phyloP scores from a whole-genome alignment of 2,113 vertebrate genomes.

The Astur gentilis region DNA sequence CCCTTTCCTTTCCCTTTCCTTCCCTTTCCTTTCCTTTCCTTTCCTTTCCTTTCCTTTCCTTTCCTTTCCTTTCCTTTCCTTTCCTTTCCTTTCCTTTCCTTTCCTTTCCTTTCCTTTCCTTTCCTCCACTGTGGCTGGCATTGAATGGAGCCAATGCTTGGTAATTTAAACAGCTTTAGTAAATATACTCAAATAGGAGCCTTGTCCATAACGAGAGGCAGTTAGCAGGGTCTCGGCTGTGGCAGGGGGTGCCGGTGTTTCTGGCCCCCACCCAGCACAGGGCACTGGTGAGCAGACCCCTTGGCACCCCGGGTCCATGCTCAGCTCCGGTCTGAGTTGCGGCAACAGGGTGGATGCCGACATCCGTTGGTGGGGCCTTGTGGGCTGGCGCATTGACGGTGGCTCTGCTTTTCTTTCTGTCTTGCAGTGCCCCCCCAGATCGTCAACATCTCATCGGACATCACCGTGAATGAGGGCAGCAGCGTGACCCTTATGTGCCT shows the following conservation, averaged over 20 bases:
- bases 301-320: accelerated
- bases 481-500: constrained; percentile 90
- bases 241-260: accelerated
- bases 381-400: background rate
- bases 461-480: constrained; percentile 95
- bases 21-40: too few species aligned
- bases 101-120: too few species aligned
- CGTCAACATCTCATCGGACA: constrained; percentile 89
- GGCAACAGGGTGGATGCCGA: accelerated
- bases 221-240: constrained; percentile 36
- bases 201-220: constrained; percentile 65
- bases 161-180: constrained; percentile 80
- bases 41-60: too few species aligned
- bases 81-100: too few species aligned
- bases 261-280: accelerated
- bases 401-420: background rate
- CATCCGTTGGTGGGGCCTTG: accelerated
- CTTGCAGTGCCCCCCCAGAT: constrained; percentile 91
- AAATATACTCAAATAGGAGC: constrained; percentile 77
- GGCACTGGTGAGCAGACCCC: accelerated
- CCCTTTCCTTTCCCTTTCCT: too few species aligned
- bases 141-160: constrained; percentile 72
- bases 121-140: constrained; percentile 39
- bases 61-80: too few species aligned
- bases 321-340: accelerated